A percentile compares a stretch with the other conserved stretches of the same genome.
These are phyloP conservation scores for Nemoura dubitans DNA, from an alignment of 2,888 invertebrate species.

Conservation along the genomic window DNA sequence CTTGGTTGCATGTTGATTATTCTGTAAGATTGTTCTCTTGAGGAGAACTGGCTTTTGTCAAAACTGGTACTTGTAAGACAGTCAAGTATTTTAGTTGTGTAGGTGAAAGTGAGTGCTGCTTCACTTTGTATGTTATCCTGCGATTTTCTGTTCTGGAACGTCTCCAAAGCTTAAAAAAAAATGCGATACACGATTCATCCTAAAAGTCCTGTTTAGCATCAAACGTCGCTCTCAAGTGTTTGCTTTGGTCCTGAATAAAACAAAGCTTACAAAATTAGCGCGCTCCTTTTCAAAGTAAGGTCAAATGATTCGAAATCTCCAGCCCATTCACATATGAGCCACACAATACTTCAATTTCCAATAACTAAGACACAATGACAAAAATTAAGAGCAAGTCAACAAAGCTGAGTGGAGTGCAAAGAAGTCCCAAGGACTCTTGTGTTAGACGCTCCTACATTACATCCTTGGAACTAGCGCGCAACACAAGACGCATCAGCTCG, in stretches of 20 bases:
- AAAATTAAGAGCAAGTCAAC: not conserved
- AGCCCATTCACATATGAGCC: not conserved
- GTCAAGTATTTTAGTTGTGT: not conserved
- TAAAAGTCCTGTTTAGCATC: not conserved
- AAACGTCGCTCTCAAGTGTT: not conserved
- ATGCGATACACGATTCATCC: not conserved
- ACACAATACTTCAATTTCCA: not conserved
- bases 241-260: not conserved
- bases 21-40: not conserved
- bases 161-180: not conserved
- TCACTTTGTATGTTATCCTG: not conserved
- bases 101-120: not conserved
- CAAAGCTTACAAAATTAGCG: not conserved
- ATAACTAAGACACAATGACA: not conserved
- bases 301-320: not conserved
- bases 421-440: not conserved
- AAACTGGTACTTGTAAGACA: not conserved
- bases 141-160: not conserved
- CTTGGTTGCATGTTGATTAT: not conserved
- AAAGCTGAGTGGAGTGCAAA: not conserved
- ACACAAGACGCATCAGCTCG: no score
- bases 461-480: not conserved
- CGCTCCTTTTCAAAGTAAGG: not conserved
- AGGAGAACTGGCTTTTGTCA: not conserved
- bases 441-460: not conserved